Evolutionary conservation across 2,888 invertebrate species (phyloP).

Genomic region (Pollenia amentaria): DNA sequence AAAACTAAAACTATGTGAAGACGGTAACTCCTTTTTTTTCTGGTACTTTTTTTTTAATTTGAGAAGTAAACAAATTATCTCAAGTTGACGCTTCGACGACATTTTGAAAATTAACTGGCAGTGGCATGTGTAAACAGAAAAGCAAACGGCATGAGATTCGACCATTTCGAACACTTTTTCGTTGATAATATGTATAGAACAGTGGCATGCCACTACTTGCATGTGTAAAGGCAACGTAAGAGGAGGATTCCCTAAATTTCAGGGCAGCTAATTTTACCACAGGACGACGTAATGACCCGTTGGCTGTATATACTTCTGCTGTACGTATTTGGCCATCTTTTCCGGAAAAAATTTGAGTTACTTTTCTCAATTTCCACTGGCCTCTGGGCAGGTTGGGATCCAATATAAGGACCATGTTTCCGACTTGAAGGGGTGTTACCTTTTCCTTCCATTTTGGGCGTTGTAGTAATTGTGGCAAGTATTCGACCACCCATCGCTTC

Average conservation of each 20-base stretch:
- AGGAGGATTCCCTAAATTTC: conserved; percentile 58
- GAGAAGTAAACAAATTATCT: too few species aligned
- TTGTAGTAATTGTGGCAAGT: conserved; percentile 62
- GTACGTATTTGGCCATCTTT: conserved; percentile 65
- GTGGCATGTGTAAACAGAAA: too few species aligned
- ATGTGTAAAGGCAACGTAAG: too few species aligned
- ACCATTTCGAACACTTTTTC: too few species aligned
- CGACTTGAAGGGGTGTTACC: conserved; percentile 33
- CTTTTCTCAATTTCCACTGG: conserved; percentile 62
- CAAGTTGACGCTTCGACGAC: too few species aligned
- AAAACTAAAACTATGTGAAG: too few species aligned
- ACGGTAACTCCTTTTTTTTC: too few species aligned
- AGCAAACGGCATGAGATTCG: too few species aligned
- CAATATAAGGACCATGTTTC: conserved; percentile 60
- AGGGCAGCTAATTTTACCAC: conserved; percentile 53
- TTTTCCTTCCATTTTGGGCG: conserved; percentile 65
- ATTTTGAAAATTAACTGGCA: too few species aligned
- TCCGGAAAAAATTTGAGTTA: conserved; percentile 33
- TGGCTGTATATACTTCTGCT: conserved; percentile 50
- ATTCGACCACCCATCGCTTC: conserved; percentile 60
- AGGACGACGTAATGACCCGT: conserved; percentile 62
- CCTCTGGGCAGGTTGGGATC: conserved; percentile 51
- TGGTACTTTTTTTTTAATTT: too few species aligned
- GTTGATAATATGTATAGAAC: too few species aligned
- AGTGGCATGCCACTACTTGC: too few species aligned